These are phyloP conservation scores for Homalodisca vitripennis DNA, from an alignment of 1,140 invertebrate species.

Conservation along the genomic window DNA sequence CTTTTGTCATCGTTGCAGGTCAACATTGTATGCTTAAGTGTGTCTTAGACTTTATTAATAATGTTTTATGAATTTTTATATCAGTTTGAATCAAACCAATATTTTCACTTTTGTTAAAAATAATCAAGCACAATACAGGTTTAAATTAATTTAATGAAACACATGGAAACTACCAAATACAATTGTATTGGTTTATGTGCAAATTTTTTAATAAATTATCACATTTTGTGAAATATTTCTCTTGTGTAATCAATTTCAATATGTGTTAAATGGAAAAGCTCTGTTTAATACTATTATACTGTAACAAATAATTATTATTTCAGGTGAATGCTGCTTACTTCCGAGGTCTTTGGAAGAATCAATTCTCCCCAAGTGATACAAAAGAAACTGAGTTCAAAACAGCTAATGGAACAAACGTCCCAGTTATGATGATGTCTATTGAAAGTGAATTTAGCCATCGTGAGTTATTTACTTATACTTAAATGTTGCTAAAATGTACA, in stretches of 20 bases:
- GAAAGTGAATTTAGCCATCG: conserved; percentile 75
- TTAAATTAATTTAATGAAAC: too few relatives aligned
- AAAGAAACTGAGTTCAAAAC: conserved; percentile 71
- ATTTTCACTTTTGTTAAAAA: too few relatives aligned
- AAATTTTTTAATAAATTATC: background rate
- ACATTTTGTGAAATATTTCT: background rate
- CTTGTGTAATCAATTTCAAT: background rate
- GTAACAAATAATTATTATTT: conserved; percentile 29
- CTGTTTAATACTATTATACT: background rate
- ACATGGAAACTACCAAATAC: background rate
- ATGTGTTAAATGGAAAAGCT: background rate
- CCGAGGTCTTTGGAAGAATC: conserved; percentile 79
- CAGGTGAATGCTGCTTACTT: conserved; percentile 86
- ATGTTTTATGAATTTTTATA: too few relatives aligned
- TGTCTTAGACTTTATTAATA: too few relatives aligned
- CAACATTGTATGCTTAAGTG: too few relatives aligned
- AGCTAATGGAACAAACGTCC: conserved; percentile 61
- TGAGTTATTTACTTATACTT: too few relatives aligned
- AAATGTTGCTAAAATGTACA: too few relatives aligned
- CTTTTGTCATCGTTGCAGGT: too few relatives aligned
- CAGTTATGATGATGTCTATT: conserved; percentile 80
- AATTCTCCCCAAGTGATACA: conserved; percentile 68
- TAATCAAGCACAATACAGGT: too few relatives aligned
- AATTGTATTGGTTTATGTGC: background rate
- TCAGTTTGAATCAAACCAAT: too few relatives aligned